Evolutionary conservation across 2,113 vertebrate species (phyloP).

Genomic region (Microcebus tavaratra): DNA sequence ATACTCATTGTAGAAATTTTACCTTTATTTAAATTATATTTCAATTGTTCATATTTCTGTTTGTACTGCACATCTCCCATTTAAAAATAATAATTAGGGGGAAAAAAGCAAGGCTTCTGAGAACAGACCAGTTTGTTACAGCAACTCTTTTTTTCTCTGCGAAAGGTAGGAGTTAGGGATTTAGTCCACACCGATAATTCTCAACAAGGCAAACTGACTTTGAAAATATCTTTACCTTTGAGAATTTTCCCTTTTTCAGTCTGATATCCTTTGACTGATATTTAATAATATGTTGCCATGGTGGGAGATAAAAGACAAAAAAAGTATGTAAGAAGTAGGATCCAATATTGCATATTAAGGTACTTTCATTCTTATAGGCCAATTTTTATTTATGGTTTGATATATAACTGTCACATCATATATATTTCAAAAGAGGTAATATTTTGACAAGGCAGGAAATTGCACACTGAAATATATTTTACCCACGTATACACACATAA

Average conservation of each 20-base stretch:
- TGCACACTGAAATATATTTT: conserved; percentile 48
- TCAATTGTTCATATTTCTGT: conserved; percentile 25
- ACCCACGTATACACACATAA: not conserved
- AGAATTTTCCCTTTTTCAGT: conserved; percentile 27
- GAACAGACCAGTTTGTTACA: not conserved
- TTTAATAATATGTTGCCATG: not conserved
- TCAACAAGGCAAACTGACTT: not conserved
- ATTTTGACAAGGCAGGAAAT: conserved; percentile 72
- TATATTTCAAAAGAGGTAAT: conserved; percentile 59
- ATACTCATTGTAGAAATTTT: conserved; percentile 10
- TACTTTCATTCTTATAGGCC: not conserved
- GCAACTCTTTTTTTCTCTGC: not conserved
- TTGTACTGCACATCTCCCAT: not conserved
- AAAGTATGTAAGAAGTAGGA: not conserved
- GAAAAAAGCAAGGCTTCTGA: not conserved
- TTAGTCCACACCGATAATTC: not conserved
- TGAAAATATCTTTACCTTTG: conserved; percentile 31
- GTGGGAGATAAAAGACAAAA: not conserved
- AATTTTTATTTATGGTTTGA: conserved; percentile 60
- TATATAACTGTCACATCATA: conserved; percentile 49
- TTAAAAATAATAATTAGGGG: not conserved
- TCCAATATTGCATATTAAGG: not conserved
- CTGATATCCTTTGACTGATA: conserved; percentile 44
- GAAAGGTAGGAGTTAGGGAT: conserved; percentile 39
- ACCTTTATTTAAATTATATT: conserved; percentile 52